These are phyloP conservation scores for Chlorocebus sabaeus DNA, from an alignment of 2,113 vertebrate species.

Conservation along the genomic window DNA sequence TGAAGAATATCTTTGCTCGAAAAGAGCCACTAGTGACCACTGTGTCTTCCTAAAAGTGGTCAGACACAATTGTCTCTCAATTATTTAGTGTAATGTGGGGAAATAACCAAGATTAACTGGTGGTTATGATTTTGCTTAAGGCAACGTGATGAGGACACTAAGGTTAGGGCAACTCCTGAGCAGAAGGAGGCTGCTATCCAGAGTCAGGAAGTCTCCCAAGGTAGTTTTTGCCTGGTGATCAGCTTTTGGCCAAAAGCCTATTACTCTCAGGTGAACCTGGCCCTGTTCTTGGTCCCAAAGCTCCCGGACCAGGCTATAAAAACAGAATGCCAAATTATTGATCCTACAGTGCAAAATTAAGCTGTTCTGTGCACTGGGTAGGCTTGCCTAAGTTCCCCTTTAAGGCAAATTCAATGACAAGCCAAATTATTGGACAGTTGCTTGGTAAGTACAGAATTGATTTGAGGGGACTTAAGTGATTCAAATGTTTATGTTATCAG, in stretches of 20 bases:
- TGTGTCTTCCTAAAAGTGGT: neutral
- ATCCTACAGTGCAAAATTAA: neutral
- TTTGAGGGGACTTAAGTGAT: neutral
- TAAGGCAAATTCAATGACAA: neutral
- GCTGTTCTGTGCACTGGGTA: neutral
- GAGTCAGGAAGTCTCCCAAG: neutral
- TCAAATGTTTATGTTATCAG: neutral
- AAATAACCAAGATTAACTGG: neutral
- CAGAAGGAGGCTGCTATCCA: neutral
- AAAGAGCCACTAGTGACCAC: neutral
- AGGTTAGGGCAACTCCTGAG: neutral
- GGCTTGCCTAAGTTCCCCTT: neutral
- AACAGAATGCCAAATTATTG: neutral
- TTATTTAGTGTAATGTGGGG: neutral
- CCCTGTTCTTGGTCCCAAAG: neutral
- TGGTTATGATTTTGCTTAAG: neutral
- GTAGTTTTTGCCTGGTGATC: neutral
- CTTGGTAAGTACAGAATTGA: neutral
- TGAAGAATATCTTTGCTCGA: neutral
- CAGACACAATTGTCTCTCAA: neutral
- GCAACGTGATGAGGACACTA: neutral
- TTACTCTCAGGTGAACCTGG: neutral
- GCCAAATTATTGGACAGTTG: neutral
- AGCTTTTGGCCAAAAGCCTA: neutral
- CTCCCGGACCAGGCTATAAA: neutral